Evolutionary conservation across 2,888 invertebrate species (phyloP), one percentile per base, ranked within the genome.

Genomic region (Choreutis nemorana): DNA sequence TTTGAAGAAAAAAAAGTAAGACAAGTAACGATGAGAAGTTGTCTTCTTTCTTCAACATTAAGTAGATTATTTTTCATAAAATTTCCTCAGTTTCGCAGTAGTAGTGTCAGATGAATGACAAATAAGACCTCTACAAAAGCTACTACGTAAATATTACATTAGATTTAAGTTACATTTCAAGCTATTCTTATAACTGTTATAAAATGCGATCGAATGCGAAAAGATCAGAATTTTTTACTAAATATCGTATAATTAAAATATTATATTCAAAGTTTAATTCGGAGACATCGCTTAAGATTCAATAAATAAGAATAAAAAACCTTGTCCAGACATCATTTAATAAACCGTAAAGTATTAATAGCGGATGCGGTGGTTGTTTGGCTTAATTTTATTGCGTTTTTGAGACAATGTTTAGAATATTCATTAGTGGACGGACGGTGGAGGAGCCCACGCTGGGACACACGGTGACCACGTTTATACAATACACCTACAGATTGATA

Each of bases 281-380:
- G 23, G 26, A 23, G 23, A 23, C 11, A 18, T 25, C 3, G 22
- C 26, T 26, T 26, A 22, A 15, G 8, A 7, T 9, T 15, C 16
- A 21, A 21, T 13, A 18, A 20, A 26, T 26, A 15, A 30, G 15
- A 22, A 22, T 26, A 14, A 26, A 26, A 9, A 14, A 14, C 14
- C 6, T 30, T n/a, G n/a, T n/a, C 29, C 28, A 31, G 39, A 36
- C 39, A 40, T 48, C 39, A 49, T 60, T 53, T 53, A 55, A 57
- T 51, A 56, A 51, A 49, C 51, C 55, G 45, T 59, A 49, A 54
- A 55, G 34, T 45, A 48, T 59, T 56, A 55, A 60, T 52, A 46
- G 56, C 61, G 61, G 59, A 64, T 56, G 60, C 51, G 43, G 47
- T 37, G 44, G 50, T 54, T 50, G 48, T 51, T 49, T 45, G 45